Evolutionary conservation across 1,140 invertebrate genomes (phyloP).

Genomic region (Wasmannia auropunctata): DNA sequence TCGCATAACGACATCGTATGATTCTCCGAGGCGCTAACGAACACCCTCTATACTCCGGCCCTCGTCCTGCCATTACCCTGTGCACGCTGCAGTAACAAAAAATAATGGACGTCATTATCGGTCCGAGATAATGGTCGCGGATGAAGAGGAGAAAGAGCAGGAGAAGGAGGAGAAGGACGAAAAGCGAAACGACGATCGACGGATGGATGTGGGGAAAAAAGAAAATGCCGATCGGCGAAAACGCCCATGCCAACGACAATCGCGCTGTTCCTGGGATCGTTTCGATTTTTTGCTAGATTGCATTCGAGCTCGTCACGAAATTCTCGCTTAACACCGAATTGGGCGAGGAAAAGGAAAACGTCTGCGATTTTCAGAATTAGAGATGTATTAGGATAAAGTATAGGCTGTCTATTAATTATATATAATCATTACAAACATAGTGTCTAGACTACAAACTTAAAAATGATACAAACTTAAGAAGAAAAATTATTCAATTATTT

Average conservation of each 20-base stretch:
- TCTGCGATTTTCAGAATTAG: constrained; percentile 4
- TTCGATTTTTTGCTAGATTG: constrained; percentile 41
- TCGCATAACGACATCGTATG: constrained; percentile 46
- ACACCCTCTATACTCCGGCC: constrained; percentile 60
- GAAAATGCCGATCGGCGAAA: constrained; percentile 51
- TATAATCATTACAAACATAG: neutral
- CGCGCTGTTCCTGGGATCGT: constrained; percentile 2
- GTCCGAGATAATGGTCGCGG: constrained; percentile 69
- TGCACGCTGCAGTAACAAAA: constrained; percentile 71
- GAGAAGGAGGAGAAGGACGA: neutral
- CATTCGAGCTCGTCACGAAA: constrained; percentile 4
- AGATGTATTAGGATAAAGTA: neutral
- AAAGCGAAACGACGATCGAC: constrained; percentile 41
- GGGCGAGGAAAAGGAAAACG: neutral
- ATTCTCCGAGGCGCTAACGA: constrained; percentile 64
- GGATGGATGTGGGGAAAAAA: constrained; percentile 52
- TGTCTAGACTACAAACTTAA: neutral
- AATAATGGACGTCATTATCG: constrained; percentile 77
- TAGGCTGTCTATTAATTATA: neutral
- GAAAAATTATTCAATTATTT: neutral
- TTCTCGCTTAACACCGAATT: constrained; percentile 27
- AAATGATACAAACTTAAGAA: neutral
- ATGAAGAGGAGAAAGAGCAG: constrained; percentile 5
- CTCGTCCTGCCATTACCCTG: constrained; percentile 56
- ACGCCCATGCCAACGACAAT: constrained; percentile 46